Conservation (phyloP, 2,113 vertebrate genomes). For the Prochilodus magdalenae region DNA sequence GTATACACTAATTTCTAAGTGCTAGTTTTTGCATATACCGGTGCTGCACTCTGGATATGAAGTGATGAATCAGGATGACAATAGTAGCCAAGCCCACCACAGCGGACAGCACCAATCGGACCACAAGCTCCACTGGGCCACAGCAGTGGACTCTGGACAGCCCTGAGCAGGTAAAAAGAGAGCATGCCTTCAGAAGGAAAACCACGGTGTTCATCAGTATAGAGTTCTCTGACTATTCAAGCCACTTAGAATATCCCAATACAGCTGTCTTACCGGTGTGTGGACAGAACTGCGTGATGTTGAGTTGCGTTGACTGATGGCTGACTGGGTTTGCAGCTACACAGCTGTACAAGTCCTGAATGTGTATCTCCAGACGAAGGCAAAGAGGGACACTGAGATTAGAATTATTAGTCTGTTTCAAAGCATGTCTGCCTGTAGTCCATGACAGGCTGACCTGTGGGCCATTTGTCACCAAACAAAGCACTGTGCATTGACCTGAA, state of each 20-base stretch:
- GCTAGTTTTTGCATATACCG: no score
- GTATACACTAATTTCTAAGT: no score
- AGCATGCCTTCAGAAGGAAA: no score
- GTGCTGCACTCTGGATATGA: not conserved
- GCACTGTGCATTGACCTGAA: not conserved
- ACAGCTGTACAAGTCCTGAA: conserved; percentile 30
- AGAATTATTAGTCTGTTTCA: conserved; percentile 12
- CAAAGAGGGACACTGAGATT: not conserved
- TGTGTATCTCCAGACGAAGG: not conserved
- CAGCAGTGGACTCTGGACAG: not conserved
- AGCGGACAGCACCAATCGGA: not conserved
- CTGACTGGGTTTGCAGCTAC: conserved; percentile 8
- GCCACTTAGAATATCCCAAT: not conserved
- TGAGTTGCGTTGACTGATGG: not conserved
- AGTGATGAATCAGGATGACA: not conserved
- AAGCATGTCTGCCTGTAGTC: not conserved
- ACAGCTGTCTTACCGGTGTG: not conserved
- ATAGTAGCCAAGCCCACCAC: not conserved
- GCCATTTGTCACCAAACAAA: conserved; percentile 7
- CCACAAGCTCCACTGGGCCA: not conserved
- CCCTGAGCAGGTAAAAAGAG: not conserved
- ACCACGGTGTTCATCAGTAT: not conserved
- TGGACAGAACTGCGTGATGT: not conserved
- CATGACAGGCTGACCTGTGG: not conserved
- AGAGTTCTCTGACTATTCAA: not conserved